Conservation (phyloP, 1,140 invertebrate species). For the Episyrphus balteatus region DNA sequence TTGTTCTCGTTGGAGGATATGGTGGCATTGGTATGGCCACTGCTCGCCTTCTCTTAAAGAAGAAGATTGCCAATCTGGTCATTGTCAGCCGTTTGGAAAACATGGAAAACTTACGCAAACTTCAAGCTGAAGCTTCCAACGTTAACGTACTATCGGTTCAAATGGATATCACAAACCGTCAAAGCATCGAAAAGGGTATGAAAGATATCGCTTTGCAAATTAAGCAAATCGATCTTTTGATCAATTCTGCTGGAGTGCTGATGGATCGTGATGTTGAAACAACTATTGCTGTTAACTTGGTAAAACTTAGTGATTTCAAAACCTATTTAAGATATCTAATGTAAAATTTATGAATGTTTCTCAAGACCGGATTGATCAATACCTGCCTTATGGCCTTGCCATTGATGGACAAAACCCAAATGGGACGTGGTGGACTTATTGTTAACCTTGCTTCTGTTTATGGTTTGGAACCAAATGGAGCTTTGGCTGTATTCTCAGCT, state of each 20-base stretch:
- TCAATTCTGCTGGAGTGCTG: constrained; percentile 27
- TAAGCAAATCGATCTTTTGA: constrained; percentile 26
- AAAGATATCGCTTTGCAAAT: constrained; percentile 18
- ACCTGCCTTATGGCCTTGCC: constrained; percentile 20
- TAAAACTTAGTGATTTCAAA: constrained; percentile 9
- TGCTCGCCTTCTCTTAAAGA: too few species aligned
- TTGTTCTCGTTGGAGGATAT: too few species aligned
- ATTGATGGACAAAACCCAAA: constrained; percentile 45
- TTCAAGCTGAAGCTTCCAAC: constrained; percentile 18
- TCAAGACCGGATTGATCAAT: constrained; percentile 23
- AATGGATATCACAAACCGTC: constrained; percentile 22
- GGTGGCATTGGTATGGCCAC: too few species aligned
- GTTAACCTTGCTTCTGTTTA: constrained; percentile 51
- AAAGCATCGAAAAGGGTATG: constrained; percentile 22
- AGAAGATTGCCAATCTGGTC: constrained; percentile 10
- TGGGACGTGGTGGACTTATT: constrained; percentile 48
- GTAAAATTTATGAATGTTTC: not conserved
- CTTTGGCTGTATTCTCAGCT: constrained; percentile 38
- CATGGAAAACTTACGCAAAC: constrained; percentile 25
- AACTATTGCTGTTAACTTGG: constrained; percentile 30
- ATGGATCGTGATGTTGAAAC: constrained; percentile 27
- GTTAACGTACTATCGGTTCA: constrained; percentile 21
- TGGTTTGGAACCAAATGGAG: constrained; percentile 37
- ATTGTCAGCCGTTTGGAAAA: constrained; percentile 29
- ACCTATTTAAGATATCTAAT: not conserved